These are phyloP conservation scores for Drosophila ironensis DNA, from an alignment of 1,140 invertebrate species.

Conservation along the genomic window DNA sequence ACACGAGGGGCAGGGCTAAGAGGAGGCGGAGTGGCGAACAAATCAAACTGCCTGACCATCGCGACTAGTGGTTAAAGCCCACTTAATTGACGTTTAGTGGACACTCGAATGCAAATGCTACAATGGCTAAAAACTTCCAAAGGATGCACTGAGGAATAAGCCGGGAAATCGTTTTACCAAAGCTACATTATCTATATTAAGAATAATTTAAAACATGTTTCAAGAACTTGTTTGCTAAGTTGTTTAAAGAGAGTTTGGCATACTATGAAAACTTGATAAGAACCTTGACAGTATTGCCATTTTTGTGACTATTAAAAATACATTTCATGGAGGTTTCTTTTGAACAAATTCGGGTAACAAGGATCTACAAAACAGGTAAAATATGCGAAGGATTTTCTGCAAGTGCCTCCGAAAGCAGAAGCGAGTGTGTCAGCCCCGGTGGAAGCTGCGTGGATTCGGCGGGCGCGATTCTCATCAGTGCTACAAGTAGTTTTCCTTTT, in stretches of 20 bases:
- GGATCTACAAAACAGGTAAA: too few species aligned
- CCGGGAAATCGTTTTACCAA: not conserved
- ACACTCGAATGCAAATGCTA: conserved; percentile 73
- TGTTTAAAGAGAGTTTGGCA: too few species aligned
- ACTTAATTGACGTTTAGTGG: conserved; percentile 81
- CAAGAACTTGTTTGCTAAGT: too few species aligned
- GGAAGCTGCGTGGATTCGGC: conserved; percentile 57
- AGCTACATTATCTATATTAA: not conserved
- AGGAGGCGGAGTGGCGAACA: conserved; percentile 51
- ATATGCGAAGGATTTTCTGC: too few species aligned
- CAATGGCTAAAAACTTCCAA: conserved; percentile 8
- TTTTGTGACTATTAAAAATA: too few species aligned
- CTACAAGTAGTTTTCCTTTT: conserved; percentile 68
- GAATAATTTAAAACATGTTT: too few species aligned
- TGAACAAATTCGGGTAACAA: too few species aligned
- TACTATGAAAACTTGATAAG: too few species aligned
- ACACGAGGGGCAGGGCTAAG: not conserved
- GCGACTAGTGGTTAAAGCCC: conserved; percentile 59
- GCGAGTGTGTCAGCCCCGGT: conserved; percentile 13
- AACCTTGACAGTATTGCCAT: too few species aligned
- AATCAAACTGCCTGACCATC: conserved; percentile 58
- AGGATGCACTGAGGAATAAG: not conserved
- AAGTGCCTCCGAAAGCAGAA: conserved; percentile 30
- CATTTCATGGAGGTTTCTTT: too few species aligned
- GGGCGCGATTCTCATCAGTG: conserved; percentile 62